A percentile compares a stretch with the other conserved stretches of the same genome.
phyloP scores from a whole-genome alignment of 2,888 invertebrate genomes.

The Melangyna quadrimaculata region DNA sequence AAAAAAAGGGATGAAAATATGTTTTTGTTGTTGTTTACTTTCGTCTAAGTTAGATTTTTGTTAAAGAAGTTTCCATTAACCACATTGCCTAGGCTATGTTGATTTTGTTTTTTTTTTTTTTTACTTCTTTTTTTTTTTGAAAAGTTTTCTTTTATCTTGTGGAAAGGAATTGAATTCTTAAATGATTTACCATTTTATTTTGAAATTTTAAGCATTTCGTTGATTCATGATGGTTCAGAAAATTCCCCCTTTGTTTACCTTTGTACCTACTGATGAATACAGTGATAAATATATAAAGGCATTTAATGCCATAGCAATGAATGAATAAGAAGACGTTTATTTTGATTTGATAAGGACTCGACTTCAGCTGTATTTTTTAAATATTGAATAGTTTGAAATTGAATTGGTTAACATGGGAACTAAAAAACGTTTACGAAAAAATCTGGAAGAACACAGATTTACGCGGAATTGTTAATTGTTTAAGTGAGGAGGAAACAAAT shows the following conservation, averaged over 20 bases:
- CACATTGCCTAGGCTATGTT: neutral
- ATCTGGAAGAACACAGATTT: no score
- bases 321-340: neutral
- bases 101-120: neutral
- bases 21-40: conserved; percentile 10
- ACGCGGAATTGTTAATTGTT: no score
- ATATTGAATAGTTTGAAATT: no score
- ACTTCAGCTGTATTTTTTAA: no score
- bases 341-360: neutral
- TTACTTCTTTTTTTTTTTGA: neutral
- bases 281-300: neutral
- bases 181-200: conserved; percentile 8
- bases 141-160: neutral
- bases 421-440: no score
- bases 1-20: neutral
- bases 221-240: neutral
- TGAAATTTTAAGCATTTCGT: neutral
- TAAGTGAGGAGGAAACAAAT: no score
- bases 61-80: neutral
- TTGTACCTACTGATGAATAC: neutral
- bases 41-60: neutral
- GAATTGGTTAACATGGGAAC: no score
- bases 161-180: neutral
- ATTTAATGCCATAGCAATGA: neutral
- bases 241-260: neutral